A percentile compares a stretch with the other conserved stretches of the same genome.
phyloP scores from a whole-genome alignment of 2,797 vertebrate genomes.

The Stomatorhinus walkeri region DNA sequence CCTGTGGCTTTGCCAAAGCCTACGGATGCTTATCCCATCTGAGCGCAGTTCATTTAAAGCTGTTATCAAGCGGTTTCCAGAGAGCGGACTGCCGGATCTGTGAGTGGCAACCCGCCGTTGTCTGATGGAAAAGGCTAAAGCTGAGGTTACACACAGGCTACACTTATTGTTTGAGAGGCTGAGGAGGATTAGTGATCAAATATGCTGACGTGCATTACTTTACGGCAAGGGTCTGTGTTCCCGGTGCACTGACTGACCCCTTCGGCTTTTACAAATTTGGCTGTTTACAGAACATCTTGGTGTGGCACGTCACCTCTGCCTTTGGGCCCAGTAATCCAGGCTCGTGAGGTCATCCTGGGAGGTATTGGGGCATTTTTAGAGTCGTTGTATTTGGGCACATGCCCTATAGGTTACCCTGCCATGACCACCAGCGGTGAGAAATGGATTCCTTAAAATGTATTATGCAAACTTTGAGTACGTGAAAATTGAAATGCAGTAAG shows the following conservation, averaged over 20 bases:
- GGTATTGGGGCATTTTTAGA: background rate
- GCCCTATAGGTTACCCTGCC: background rate
- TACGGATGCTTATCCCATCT: background rate
- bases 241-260: background rate
- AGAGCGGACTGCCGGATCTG: background rate
- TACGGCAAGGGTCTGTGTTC: background rate
- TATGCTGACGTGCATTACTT: background rate
- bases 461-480: background rate
- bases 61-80: background rate
- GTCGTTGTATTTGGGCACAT: background rate
- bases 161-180: background rate
- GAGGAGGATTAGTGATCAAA: background rate
- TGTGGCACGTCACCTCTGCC: background rate
- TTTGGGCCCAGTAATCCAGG: background rate
- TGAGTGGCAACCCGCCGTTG: background rate
- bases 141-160: background rate
- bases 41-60: background rate
- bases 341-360: background rate
- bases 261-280: background rate
- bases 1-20: background rate
- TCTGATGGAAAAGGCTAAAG: background rate
- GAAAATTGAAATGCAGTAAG: background rate
- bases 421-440: background rate
- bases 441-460: background rate
- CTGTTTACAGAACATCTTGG: background rate